phyloP scores from a whole-genome alignment of 2,888 invertebrate species.

The Cordilura impudica region DNA sequence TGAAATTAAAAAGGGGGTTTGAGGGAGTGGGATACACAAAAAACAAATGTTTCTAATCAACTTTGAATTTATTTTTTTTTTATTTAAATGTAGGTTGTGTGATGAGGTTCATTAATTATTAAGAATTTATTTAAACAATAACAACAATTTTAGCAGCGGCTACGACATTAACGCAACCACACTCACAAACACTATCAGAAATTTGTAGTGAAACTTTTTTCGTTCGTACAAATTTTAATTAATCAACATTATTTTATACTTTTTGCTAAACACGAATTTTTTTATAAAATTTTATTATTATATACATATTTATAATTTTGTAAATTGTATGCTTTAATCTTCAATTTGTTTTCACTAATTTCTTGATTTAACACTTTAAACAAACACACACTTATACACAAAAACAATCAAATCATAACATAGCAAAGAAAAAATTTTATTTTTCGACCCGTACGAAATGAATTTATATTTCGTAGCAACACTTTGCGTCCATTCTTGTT shows the following conservation, averaged over 20 bases:
- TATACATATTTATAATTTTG: slow-evolving; percentile 21
- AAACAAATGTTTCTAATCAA: slow-evolving; percentile 24
- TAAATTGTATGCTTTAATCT: neutral
- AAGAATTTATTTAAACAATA: slow-evolving; percentile 27
- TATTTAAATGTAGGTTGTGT: slow-evolving; percentile 2
- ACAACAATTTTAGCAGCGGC: slow-evolving; percentile 6
- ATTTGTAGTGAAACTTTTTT: slow-evolving; percentile 1
- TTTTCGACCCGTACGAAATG: slow-evolving; percentile 19
- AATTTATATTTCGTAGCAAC: neutral
- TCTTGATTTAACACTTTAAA: slow-evolving; percentile 4
- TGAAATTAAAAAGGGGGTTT: neutral
- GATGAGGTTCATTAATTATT: slow-evolving; percentile 15
- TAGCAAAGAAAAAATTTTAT: neutral
- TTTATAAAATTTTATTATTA: neutral
- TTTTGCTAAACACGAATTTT: neutral
- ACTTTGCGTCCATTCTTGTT: slow-evolving; percentile 42
- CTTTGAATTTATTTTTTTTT: neutral
- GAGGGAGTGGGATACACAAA: neutral
- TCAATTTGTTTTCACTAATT: neutral
- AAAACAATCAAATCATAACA: slow-evolving; percentile 10
- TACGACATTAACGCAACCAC: slow-evolving; percentile 13
- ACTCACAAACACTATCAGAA: slow-evolving; percentile 11
- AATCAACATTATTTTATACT: slow-evolving; percentile 4
- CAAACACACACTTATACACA: neutral
- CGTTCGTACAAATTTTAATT: slow-evolving; percentile 16